These are phyloP conservation scores for Drosophila cardini DNA, from an alignment of 1,140 invertebrate species.

Conservation along the genomic window DNA sequence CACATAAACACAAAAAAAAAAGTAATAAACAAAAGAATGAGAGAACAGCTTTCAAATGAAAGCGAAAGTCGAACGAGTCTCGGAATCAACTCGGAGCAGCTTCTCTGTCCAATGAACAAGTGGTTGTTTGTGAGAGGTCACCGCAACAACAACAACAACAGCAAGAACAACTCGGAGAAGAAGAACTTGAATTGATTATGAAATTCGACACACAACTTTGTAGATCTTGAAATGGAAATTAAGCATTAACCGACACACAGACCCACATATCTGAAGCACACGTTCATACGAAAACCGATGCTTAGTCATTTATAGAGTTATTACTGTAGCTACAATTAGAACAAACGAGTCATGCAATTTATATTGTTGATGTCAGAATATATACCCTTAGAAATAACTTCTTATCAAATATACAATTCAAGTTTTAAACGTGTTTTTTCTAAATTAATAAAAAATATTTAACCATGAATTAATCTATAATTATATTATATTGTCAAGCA, in stretches of 20 bases:
- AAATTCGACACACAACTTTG: constrained; percentile 42
- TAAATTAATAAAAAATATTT: not conserved
- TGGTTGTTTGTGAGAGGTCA: constrained; percentile 61
- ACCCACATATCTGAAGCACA: constrained; percentile 7
- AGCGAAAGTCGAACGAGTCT: constrained; percentile 57
- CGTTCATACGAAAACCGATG: not conserved
- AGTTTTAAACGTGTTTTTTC: constrained; percentile 4
- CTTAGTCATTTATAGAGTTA: constrained; percentile 4
- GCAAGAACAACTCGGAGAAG: not conserved
- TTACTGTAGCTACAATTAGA: constrained; percentile 22
- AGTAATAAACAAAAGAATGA: constrained; percentile 37
- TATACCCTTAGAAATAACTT: constrained; percentile 1
- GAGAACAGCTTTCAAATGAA: constrained; percentile 67
- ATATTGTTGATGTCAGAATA: constrained; percentile 40
- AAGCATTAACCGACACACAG: constrained; percentile 6
- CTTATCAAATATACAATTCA: constrained; percentile 21
- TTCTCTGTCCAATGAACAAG: constrained; percentile 45
- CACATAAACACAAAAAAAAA: constrained; percentile 17
- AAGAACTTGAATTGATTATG: constrained; percentile 42
- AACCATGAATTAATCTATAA: not conserved
- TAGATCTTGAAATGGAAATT: constrained; percentile 36
- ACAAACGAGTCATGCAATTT: constrained; percentile 17
- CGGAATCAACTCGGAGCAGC: constrained; percentile 3
- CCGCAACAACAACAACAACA: constrained; percentile 9
- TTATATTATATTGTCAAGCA: not conserved